Evolutionary conservation across 37 sponge, comb jelly and placozoan genomes (phyloP).

Genomic region (Chondrilla cf. caribensis): DNA sequence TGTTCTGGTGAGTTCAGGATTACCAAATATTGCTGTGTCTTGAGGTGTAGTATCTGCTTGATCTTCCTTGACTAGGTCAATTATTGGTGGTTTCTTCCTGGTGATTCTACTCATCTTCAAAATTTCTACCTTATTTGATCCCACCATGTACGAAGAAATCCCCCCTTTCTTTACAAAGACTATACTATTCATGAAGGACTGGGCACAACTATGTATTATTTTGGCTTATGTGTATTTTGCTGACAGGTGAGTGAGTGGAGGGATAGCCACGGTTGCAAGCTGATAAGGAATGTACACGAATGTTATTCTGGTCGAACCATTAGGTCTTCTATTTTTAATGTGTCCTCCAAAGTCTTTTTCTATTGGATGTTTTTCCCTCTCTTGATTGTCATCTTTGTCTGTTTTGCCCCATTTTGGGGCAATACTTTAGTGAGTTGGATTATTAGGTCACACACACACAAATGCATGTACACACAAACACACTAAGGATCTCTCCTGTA

Average conservation of each 20-base stretch:
- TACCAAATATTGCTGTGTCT: no score
- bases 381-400: background rate
- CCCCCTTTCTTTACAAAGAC: background rate
- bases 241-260: conserved; percentile 24
- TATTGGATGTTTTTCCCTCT: background rate
- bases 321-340: background rate
- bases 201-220: background rate
- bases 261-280: background rate
- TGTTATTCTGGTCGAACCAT: no score
- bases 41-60: no score
- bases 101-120: background rate
- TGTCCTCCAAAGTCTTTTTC: background rate
- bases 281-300: background rate
- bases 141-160: background rate
- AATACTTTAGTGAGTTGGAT: background rate
- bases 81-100: background rate
- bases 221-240: background rate
- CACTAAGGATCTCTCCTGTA: background rate
- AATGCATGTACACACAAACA: background rate
- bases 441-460: conserved; percentile 14
- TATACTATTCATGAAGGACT: background rate
- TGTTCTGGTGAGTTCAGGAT: background rate
- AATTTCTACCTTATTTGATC: background rate
- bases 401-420: background rate
- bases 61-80: background rate